Evolutionary conservation across 2,888 invertebrate species (phyloP).

Genomic region (Polylopha cassiicola): DNA sequence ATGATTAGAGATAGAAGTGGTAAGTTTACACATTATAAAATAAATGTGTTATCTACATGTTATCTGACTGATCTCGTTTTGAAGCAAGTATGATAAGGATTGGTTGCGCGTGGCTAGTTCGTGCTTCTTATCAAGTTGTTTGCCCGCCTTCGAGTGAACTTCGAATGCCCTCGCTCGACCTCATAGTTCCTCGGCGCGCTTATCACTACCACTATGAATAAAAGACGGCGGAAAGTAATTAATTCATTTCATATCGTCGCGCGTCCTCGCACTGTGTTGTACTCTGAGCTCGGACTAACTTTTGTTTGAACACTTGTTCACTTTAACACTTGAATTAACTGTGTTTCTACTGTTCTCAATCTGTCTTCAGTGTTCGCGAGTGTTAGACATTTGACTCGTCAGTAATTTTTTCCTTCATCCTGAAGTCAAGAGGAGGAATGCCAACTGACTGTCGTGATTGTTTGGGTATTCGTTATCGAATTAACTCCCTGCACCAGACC

Average conservation of each 20-base stretch:
- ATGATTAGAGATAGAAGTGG: too few relatives aligned
- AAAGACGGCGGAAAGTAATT: conserved; percentile 63
- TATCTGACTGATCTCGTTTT: conserved; percentile 19
- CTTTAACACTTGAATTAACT: conserved; percentile 20
- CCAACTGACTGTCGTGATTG: conserved; percentile 86
- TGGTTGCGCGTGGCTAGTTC: conserved; percentile 61
- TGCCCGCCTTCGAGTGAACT: conserved; percentile 63
- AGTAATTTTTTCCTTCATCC: conserved; percentile 66
- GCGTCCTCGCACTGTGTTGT: conserved; percentile 41
- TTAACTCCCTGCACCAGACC: conserved; percentile 92
- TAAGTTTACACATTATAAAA: not conserved
- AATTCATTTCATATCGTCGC: conserved; percentile 54
- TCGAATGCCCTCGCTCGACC: conserved; percentile 73
- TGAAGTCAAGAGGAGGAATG: conserved; percentile 77
- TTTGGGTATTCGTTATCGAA: conserved; percentile 92
- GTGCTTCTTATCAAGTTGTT: conserved; percentile 70
- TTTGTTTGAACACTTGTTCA: conserved; percentile 15
- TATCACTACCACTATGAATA: conserved; percentile 68
- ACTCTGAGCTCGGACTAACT: conserved; percentile 27
- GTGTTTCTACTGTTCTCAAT: conserved; percentile 24
- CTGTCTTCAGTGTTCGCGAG: conserved; percentile 30
- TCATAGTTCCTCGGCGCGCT: conserved; percentile 63
- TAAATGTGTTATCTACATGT: conserved; percentile 10
- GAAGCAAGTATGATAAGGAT: conserved; percentile 42
- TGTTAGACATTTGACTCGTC: conserved; percentile 48